Evolutionary conservation across 1,140 invertebrate genomes (phyloP).

Genomic region (silkworm (Bombyx mori)): ASM3026992v2 NC_085116.1:12354001-12354500

Average conservation of each 20-base stretch:
- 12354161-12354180: conserved; percentile 66
- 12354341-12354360: conserved; percentile 70
- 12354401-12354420: conserved; percentile 72
- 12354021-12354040: conserved; percentile 70
- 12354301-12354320: conserved; percentile 62
- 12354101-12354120: conserved; percentile 45
- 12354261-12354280: conserved; percentile 67
- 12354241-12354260: conserved; percentile 57
- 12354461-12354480: conserved; percentile 32
- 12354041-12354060: conserved; percentile 70
- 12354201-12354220: conserved; percentile 69
- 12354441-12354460: conserved; percentile 56
- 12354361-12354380: conserved; percentile 72
- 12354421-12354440: conserved; percentile 70
- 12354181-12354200: conserved; percentile 72
- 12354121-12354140: conserved; percentile 50
- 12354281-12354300: conserved; percentile 68
- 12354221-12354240: conserved; percentile 67
- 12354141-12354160: conserved; percentile 55
- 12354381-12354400: conserved; percentile 72
- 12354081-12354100: conserved; percentile 41
- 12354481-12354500: conserved; percentile 26
- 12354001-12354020: conserved; percentile 63
- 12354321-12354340: conserved; percentile 51
- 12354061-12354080: conserved; percentile 47